Base-by-base conservation (phyloP, 2,888 invertebrate genomes). In the Priocnemis perturbator region DNA sequence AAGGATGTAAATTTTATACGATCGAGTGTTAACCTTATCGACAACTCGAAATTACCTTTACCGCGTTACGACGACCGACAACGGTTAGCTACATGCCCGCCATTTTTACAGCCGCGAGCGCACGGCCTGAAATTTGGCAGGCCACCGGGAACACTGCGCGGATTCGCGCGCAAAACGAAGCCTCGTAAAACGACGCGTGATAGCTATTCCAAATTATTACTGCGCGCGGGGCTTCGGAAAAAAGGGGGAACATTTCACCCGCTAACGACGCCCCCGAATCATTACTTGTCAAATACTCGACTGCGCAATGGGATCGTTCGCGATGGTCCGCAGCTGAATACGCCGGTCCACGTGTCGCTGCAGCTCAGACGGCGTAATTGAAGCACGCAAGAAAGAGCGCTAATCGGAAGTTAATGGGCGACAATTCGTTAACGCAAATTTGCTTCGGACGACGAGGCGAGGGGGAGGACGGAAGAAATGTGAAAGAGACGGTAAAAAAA, bases 1-100 rank as follows among this genome's bases (percentile, higher is more conserved):
- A 69, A 21, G 59, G 55, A 20, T 68, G 62, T 70, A 73, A 73
- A 75, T 80, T 73, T 79, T 75, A 69, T 66, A 64, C 67, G 60
- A 47, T 55, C 52, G 47, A 30, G 30, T 64, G 69, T 62, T 62
- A 61, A 66, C 60, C 69, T 73, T 75, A 73, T 73, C 73, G 69
- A 67, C 64, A 48, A 57, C 60, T 64, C 53, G 44, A 53, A 60
- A 68, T 70, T 73, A 67, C 65, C 67, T 66, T 72, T 72, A 69
- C 69, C 74, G 37, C 14, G 70, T 74, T 64, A 61, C 52, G 44
- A 69, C 68, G 7, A 37, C 37, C 37, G 69, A 73, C 62, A 64
- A 65, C 53, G 37, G 21, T 17, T 20, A 60, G 20, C 58, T 60
- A 20, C 45, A 47, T 2, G 37, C 50, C 50, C 50, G 17, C 17